Percentiles rank a stretch among this genome's conserved stretches.
phyloP scores from a whole-genome alignment of 2,888 invertebrate species.

The Agrypnus murinus region DNA sequence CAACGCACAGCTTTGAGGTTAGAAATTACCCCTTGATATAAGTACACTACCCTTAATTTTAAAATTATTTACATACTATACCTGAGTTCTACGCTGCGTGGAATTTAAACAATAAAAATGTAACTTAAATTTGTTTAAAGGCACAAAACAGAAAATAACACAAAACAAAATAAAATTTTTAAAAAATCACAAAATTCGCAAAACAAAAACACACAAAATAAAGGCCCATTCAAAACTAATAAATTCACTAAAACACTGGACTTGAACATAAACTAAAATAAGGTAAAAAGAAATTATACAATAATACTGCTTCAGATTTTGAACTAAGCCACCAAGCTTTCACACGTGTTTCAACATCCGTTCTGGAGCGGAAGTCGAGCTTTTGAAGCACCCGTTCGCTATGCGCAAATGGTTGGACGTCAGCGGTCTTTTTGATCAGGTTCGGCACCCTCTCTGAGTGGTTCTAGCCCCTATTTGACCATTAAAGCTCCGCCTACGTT shows the following conservation, averaged over 20 bases:
- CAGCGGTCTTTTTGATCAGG: slow-evolving; percentile 56
- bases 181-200: slow-evolving; percentile 19
- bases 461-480: slow-evolving; percentile 60
- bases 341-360: slow-evolving; percentile 47
- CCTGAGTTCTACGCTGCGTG: slow-evolving; percentile 17
- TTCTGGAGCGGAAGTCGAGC: slow-evolving; percentile 46
- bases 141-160: slow-evolving; percentile 18
- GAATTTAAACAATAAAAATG: not conserved
- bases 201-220: slow-evolving; percentile 38
- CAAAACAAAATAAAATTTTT: not conserved
- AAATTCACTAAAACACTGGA: slow-evolving; percentile 36
- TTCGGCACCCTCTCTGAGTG: slow-evolving; percentile 62
- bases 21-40: slow-evolving; percentile 23
- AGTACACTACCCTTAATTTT: not conserved
- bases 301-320: slow-evolving; percentile 14
- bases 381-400: slow-evolving; percentile 47
- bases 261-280: slow-evolving; percentile 3
- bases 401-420: slow-evolving; percentile 53
- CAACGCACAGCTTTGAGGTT: slow-evolving; percentile 33
- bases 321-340: slow-evolving; percentile 37
- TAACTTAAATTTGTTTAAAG: not conserved
- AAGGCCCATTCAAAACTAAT: slow-evolving; percentile 42
- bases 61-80: slow-evolving; percentile 31
- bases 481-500: slow-evolving; percentile 64
- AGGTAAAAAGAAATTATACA: slow-evolving; percentile 27